Conservation (phyloP, 1,140 invertebrate genomes). For the Colletes gigas region DNA sequence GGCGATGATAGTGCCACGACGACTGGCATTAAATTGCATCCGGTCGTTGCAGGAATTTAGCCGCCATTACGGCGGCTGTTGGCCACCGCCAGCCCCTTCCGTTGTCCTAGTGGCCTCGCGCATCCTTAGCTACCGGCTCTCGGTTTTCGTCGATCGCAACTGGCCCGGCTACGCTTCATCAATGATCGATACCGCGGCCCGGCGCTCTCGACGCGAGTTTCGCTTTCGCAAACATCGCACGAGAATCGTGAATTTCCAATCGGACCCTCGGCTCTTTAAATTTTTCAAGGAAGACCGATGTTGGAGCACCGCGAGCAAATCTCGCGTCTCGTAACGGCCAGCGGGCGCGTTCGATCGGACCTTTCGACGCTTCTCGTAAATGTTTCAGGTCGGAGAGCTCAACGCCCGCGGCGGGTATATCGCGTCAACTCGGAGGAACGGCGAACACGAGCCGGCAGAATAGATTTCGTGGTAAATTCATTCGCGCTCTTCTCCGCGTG, state of each 20-base stretch:
- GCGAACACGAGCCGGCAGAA: neutral
- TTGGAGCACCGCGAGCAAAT: neutral
- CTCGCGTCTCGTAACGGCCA: neutral
- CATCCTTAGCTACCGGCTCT: neutral
- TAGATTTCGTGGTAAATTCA: neutral
- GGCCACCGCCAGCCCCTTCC: neutral
- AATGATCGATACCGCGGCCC: no score
- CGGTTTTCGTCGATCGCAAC: neutral
- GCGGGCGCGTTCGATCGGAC: neutral
- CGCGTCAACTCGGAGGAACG: neutral
- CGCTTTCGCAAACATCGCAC: neutral
- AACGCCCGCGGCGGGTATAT: neutral
- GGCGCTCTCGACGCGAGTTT: neutral
- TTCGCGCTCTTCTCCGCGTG: neutral
- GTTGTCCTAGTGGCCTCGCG: neutral
- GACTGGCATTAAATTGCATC: conserved; percentile 80
- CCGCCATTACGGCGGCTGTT: conserved; percentile 66
- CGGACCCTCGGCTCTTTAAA: conserved; percentile 3
- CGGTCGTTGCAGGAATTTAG: conserved; percentile 78
- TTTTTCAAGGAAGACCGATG: conserved; percentile 15
- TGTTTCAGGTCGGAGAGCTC: conserved; percentile 20
- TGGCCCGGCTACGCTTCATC: no score
- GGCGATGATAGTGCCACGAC: conserved; percentile 78
- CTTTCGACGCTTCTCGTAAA: neutral
- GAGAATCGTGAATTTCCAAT: conserved; percentile 8